Conservation (phyloP, 2,888 invertebrate genomes). For the Brachylomia viminalis region DNA sequence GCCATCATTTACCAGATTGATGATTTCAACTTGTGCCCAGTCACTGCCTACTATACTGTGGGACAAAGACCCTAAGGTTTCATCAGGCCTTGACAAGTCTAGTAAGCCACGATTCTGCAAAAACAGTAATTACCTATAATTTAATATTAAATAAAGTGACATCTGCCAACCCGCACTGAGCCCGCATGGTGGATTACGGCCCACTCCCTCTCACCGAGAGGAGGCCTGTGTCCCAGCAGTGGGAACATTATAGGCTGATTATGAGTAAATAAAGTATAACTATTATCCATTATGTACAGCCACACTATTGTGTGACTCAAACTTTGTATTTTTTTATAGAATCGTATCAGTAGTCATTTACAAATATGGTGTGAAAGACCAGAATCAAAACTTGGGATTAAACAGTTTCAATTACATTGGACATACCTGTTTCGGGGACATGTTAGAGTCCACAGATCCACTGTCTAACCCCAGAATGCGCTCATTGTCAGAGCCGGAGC, state of each 20-base stretch:
- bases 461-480: constrained; percentile 96
- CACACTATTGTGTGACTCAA: not conserved
- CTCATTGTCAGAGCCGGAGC: constrained; percentile 93
- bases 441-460: constrained; percentile 93
- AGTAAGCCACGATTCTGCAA: constrained; percentile 90
- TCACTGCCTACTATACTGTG: constrained; percentile 93
- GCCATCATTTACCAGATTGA: constrained; percentile 99
- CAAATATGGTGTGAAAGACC: not conserved
- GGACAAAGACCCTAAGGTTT: constrained; percentile 83
- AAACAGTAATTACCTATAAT: not conserved
- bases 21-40: constrained; percentile 99
- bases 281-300: not conserved
- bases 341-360: not conserved
- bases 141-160: no score
- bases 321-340: not conserved
- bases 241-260: no score
- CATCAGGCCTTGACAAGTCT: constrained; percentile 91
- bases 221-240: no score
- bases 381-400: not conserved
- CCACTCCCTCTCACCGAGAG: no score
- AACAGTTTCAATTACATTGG: not conserved
- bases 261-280: not conserved
- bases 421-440: constrained; percentile 94
- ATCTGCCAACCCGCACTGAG: no score
- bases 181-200: no score